Evolutionary conservation across 2,113 vertebrate species (phyloP), one percentile per base, ranked within the genome.

Genomic region (Coptodon rendalli): DNA sequence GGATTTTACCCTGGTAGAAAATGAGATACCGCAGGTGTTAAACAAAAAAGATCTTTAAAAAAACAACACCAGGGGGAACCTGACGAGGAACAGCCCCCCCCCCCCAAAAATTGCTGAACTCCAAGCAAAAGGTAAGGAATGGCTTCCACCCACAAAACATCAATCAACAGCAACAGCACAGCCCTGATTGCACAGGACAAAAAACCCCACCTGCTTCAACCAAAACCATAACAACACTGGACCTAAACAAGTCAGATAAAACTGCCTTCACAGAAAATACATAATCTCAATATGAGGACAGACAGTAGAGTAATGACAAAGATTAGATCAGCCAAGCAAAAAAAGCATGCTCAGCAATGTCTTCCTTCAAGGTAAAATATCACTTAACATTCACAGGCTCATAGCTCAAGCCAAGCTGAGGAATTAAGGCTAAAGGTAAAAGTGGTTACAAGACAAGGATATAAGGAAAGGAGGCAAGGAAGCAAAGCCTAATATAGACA

Each of bases 1-100:
- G 95, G 87, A 95, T 94, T 82, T 89, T 95, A 92, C 83, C 97
- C 98, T 99, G 96, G 93, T 95, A 95, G 94, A 95, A 96, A 96
- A 95, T 5, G 88, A 96, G 95, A 97, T 76, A 96, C 89, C 85
- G 80, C 92, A 95, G 82, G 90, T 16, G 95, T 96, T 94, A 95
- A 83, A 87, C 82, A 27, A 85, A 88, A 88, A 54, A 50, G 36
- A 68, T 57, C 14, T 29, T 71, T 73, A 52, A 79, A 54, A 45
- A 91, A 4, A 85, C 34, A 81, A 54, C 78, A 92, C 3, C 27
- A 17, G 2, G 82, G 84, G 54, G 22, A 34, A 80, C 40, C 82
- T 71, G 59, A 86, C 45, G 48, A 84, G 53, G 84, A 68, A 88
- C 59, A 83, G 59, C 63, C 80, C n/a, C n/a, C n/a, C n/a, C n/a